Base-by-base conservation (phyloP, 2,888 invertebrate species). In the Ichneumon xanthorius region DNA sequence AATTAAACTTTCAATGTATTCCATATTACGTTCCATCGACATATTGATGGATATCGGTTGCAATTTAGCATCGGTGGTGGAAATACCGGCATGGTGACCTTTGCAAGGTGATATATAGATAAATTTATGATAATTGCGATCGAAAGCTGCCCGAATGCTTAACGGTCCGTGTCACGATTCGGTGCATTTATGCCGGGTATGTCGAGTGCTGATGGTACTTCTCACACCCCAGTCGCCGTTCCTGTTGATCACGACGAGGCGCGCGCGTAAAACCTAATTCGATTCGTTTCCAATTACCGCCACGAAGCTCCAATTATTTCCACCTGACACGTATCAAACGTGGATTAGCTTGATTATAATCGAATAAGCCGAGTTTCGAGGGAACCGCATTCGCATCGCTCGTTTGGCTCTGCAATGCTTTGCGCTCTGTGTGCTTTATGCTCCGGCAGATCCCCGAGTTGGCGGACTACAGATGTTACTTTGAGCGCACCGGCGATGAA, bases 321-420 rank as follows among this genome's bases (percentile, higher is more conserved):
- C 93, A 92, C 89, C 92, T 92, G 92, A 89, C 91, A 90, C 91
- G 90, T 90, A 92, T 93, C 90, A 91, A 92, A 93, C 89, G 92
- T 90, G 89, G 92, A 92, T 93, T 92, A 92, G 91, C 90, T 91
- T 91, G 92, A 92, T 92, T 90, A 90, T 92, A 89, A 90, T 90
- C 90, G 89, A 92, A 92, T 90, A 89, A 88, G 87, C 83, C 85
- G 88, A 75, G 70, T 82, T 85, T 84, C 65, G 55, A 82, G 50
- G 22, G 55, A 19, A 22, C 55, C 45, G 45, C 45, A 45, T 14
- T 45, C 22, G 55, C 55, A 19, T 55, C 55, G 55, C 22, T n/a
- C 55, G 22, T 55, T 55, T 55, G 55, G 55, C 55, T 55, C 55
- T 7, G 55, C 45, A 45, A 55, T 55, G 55, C 55, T 55, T 22